Evolutionary conservation across 2,797 vertebrate species (phyloP).

Genomic region (Sebastes wilsoni): DNA sequence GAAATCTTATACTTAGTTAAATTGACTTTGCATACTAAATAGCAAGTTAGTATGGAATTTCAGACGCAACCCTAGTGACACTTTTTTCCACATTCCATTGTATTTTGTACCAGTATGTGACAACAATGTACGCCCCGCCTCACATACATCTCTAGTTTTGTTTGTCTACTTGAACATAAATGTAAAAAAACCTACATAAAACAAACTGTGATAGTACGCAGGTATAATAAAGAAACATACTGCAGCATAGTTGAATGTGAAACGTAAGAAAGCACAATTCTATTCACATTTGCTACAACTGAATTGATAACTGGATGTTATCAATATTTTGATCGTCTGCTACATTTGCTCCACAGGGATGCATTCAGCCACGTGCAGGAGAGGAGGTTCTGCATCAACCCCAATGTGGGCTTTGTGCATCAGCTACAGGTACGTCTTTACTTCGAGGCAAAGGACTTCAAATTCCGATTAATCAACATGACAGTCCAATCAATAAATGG

Average conservation of each 20-base stretch:
- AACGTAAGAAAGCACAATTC: background rate
- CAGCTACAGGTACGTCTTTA: slow-evolving; percentile 90
- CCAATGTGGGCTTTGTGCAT: slow-evolving; percentile 98
- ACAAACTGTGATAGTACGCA: too few relatives aligned
- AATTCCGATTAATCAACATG: background rate
- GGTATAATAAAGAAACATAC: background rate
- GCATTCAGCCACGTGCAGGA: slow-evolving; percentile 98
- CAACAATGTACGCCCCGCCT: fast-evolving
- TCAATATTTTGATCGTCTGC: too few relatives aligned
- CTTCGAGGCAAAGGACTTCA: background rate
- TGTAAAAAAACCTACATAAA: background rate
- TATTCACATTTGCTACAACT: background rate
- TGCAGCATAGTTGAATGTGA: background rate
- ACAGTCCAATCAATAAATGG: background rate
- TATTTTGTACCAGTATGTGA: background rate
- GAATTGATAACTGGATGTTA: background rate
- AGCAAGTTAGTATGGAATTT: too few relatives aligned
- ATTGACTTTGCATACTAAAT: too few relatives aligned
- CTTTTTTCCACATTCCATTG: background rate
- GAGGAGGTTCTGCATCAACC: slow-evolving; percentile 99
- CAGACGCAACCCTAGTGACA: background rate
- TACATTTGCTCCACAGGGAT: slow-evolving; percentile 81
- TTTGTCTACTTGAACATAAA: background rate
- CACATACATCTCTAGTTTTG: background rate
- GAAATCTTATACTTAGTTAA: too few relatives aligned